Evolutionary conservation across 2,888 invertebrate species (phyloP), one percentile per base, ranked within the genome.

Genomic region (Cheilosia variabilis): DNA sequence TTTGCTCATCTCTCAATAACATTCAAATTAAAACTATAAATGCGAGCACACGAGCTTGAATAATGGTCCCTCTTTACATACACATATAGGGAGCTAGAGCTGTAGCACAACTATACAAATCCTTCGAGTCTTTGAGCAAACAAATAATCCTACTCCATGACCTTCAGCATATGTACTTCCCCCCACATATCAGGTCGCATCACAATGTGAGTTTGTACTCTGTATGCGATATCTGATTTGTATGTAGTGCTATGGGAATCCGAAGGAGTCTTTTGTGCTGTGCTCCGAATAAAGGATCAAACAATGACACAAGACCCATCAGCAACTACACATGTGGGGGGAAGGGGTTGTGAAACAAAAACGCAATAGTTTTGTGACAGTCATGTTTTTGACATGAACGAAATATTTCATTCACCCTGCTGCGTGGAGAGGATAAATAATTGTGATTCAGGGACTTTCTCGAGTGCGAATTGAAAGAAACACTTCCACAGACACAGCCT

Each of bases 1-100:
- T 68, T 68, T 68, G 55, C 53, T 53, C n/a, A 53, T 27, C 24
- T 53, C 63, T 50, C 47, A 63, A 53, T 53, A 31, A 27, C 17
- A 13, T 47, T 47, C 6, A 63, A 63, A 63, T 63, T 63, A 63
- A 63, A 50, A 50, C 63, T 50, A 24, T 43, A 63, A 47, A 31
- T 50, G 34, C 24, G 31, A 50, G 31, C 17, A 31, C 47, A 63
- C 10, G 31, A 41, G n/a, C n/a, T 62, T 47, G 45, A 47, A 47
- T 47, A 47, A 47, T 47, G n/a, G 17, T n/a, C 45, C 9, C 37
- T 37, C 37, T 47, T 17, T 6, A 7, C 2, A 2, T 13, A 17
- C 9, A 31, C 31, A 7, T 4, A n/a, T 17, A 17, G 3, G 19
- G 9, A 47, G 17, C 2, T 47, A 17, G 17, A 47, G 45, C n/a